A percentile compares a stretch with the other conserved stretches of the same genome.
Evolutionary conservation across 2,797 vertebrate genomes (phyloP).

Genomic region (Parauchenoglanis ngamensis): DNA sequence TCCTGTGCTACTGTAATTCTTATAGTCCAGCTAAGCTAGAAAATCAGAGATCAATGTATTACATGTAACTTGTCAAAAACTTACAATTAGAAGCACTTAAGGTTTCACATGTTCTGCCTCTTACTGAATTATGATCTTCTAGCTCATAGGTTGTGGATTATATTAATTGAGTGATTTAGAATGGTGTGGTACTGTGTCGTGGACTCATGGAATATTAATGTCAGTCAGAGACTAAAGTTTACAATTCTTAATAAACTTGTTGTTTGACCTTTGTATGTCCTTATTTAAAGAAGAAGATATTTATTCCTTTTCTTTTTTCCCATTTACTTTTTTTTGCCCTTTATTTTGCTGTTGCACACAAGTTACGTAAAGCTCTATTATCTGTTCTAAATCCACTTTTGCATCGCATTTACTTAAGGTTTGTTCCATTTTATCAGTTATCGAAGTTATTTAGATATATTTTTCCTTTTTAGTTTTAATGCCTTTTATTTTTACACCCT

Average conservation of each 20-base stretch:
- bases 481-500: conserved; percentile 13
- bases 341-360: conserved; percentile 6
- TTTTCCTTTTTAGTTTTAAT: conserved; percentile 12
- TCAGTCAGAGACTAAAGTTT: conserved; percentile 69
- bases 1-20: conserved; percentile 48
- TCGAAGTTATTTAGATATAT: not conserved
- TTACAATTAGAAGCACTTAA: conserved; percentile 47
- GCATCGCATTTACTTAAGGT: not conserved
- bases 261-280: conserved; percentile 65
- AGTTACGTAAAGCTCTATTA: conserved; percentile 15
- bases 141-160: conserved; percentile 58
- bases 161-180: conserved; percentile 55
- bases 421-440: conserved; percentile 2
- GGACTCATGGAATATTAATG: conserved; percentile 20
- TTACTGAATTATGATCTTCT: conserved; percentile 59
- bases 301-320: conserved; percentile 63
- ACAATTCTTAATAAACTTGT: conserved; percentile 78
- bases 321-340: conserved; percentile 58
- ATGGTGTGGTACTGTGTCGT: conserved; percentile 14
- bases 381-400: conserved; percentile 23
- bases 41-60: conserved; percentile 45
- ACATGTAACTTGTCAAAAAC: conserved; percentile 59
- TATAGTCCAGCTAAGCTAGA: conserved; percentile 44
- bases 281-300: conserved; percentile 30
- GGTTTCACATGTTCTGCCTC: conserved; percentile 51